Evolutionary conservation across 2,888 invertebrate species (phyloP).

Genomic region (Dromius quadrimaculatus): DNA sequence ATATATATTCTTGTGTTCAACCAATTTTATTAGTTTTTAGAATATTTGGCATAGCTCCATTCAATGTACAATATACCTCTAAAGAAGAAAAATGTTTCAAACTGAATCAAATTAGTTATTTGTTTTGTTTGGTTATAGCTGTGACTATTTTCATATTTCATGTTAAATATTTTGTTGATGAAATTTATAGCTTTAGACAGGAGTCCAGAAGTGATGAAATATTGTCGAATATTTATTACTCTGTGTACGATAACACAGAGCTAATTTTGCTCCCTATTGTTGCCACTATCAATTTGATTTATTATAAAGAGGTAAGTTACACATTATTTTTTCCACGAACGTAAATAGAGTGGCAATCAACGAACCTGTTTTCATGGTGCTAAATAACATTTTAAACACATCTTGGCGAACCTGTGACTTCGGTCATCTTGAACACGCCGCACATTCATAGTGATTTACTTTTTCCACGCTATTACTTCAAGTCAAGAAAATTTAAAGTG

Average conservation of each 20-base stretch:
- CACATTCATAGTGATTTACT: too few species aligned
- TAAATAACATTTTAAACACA: too few species aligned
- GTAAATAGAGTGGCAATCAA: too few species aligned
- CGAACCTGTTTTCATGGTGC: too few species aligned
- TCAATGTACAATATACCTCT: not conserved
- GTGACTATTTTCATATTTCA: not conserved
- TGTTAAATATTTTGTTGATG: slow-evolving; percentile 5
- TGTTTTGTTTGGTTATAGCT: not conserved
- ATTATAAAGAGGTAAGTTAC: slow-evolving; percentile 21
- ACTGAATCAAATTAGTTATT: slow-evolving; percentile 1
- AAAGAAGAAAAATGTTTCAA: not conserved
- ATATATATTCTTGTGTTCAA: not conserved
- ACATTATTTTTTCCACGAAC: too few species aligned
- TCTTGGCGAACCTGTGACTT: too few species aligned
- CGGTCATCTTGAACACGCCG: too few species aligned
- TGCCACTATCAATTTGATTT: slow-evolving; percentile 3
- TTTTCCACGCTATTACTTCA: too few species aligned
- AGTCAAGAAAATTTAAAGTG: too few species aligned
- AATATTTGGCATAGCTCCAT: slow-evolving; percentile 10
- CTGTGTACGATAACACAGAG: slow-evolving; percentile 10
- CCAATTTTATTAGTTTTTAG: not conserved
- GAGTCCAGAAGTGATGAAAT: not conserved
- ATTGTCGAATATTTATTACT: slow-evolving; percentile 17
- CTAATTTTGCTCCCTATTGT: slow-evolving; percentile 20
- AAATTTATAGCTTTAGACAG: slow-evolving; percentile 1